A percentile compares a stretch with the other conserved stretches of the same genome.
These are phyloP conservation scores for Epinephelus awoara DNA, from an alignment of 2,797 vertebrate species.

Conservation along the genomic window DNA sequence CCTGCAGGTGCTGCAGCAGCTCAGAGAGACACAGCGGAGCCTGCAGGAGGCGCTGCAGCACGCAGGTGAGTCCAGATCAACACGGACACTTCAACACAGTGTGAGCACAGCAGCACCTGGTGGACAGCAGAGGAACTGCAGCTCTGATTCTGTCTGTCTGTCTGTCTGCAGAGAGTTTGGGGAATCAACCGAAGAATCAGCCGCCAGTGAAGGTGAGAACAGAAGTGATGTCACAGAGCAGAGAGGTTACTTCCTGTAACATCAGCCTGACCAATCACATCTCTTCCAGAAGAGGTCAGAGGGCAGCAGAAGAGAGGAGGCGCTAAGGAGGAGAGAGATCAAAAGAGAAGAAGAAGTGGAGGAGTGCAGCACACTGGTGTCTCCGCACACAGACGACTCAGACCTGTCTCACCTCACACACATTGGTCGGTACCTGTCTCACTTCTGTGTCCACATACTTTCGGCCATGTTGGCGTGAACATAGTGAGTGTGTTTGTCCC, in stretches of 20 bases:
- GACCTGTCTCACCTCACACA: slow-evolving; percentile 37
- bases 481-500: not conserved
- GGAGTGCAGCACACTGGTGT: not conserved
- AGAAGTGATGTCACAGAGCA: slow-evolving; percentile 8
- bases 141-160: not conserved
- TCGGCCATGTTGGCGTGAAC: not conserved
- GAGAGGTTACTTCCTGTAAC: not conserved
- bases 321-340: not conserved
- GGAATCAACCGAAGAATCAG: not conserved
- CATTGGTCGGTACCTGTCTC: slow-evolving; percentile 3
- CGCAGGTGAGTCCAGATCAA: slow-evolving; percentile 70
- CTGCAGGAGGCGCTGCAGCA: slow-evolving; percentile 82
- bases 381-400: not conserved
- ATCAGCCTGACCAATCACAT: slow-evolving; percentile 5
- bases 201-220: slow-evolving; percentile 37
- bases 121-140: too few species aligned
- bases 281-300: slow-evolving; percentile 43
- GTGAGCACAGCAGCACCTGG: too few species aligned
- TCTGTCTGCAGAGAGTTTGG: slow-evolving; percentile 59
- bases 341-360: slow-evolving; percentile 8
- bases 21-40: slow-evolving; percentile 80
- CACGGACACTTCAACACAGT: too few species aligned
- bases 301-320: slow-evolving; percentile 25
- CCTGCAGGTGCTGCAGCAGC: slow-evolving; percentile 83
- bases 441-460: not conserved